Evolutionary conservation across 2,113 vertebrate species (phyloP).

Genomic region (Oryzias javanicus): DNA sequence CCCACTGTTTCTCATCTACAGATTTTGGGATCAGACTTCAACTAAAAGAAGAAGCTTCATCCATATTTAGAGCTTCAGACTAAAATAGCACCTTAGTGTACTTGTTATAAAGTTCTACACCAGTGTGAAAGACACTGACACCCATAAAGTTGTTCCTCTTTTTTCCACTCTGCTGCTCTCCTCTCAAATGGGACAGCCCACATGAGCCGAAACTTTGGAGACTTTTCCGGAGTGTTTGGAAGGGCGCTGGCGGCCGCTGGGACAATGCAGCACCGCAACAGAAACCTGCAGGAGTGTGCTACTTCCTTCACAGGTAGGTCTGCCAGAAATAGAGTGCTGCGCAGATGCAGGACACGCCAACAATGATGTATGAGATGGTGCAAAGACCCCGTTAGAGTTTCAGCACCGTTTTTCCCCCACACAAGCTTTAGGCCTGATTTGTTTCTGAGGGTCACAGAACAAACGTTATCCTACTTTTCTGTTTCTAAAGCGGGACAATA

Average conservation of each 20-base stretch:
- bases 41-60: too few species aligned
- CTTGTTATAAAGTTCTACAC: neutral
- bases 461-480: conserved; percentile 34
- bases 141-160: too few species aligned
- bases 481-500: conserved; percentile 27
- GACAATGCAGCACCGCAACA: conserved; percentile 45
- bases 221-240: conserved; percentile 42
- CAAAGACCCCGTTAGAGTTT: conserved; percentile 25
- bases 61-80: neutral
- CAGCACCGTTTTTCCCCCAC: conserved; percentile 1
- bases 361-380: conserved; percentile 40
- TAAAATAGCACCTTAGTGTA: neutral
- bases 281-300: conserved; percentile 30
- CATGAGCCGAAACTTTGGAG: conserved; percentile 35
- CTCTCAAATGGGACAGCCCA: conserved; percentile 40
- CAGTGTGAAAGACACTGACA: too few species aligned
- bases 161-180: neutral
- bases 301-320: conserved; percentile 44
- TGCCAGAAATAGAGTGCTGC: conserved; percentile 41
- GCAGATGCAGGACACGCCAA: conserved; percentile 20
- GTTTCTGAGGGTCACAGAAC: conserved; percentile 16
- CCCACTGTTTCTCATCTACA: too few species aligned
- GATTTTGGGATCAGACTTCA: too few species aligned
- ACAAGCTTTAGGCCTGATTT: conserved; percentile 30
- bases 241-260: conserved; percentile 27